Evolutionary conservation across 2,113 vertebrate species (phyloP).

Genomic region (Strix uralensis): DNA sequence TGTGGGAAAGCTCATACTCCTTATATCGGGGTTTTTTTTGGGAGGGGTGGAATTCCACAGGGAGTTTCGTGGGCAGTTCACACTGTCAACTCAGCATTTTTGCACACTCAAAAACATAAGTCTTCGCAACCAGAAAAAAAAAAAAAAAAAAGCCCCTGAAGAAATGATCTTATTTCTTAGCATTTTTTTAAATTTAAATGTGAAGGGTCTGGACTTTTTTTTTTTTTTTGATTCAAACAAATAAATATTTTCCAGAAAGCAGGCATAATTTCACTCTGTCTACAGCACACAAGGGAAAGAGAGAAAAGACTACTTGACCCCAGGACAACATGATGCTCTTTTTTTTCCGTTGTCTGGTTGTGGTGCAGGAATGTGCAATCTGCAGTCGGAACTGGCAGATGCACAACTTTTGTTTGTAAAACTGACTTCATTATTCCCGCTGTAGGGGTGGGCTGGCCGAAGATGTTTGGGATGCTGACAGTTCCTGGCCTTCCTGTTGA

Average conservation of each 20-base stretch:
- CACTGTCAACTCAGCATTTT: conserved; percentile 41
- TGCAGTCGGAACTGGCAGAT: conserved; percentile 31
- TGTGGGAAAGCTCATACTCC: conserved; percentile 35
- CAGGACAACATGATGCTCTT: neutral
- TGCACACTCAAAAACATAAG: neutral
- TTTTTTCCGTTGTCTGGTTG: conserved; percentile 8
- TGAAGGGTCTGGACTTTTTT: neutral
- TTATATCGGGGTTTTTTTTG: neutral
- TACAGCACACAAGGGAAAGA: neutral
- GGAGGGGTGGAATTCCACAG: neutral
- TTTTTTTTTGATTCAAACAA: neutral
- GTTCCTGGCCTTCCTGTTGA: conserved; percentile 47
- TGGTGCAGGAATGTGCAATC: conserved; percentile 41
- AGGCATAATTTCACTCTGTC: neutral
- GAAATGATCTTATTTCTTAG: neutral
- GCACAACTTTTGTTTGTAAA: conserved; percentile 49
- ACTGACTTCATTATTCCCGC: conserved; percentile 40
- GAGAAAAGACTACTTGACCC: conserved; percentile 34
- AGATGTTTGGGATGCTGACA: conserved; percentile 13
- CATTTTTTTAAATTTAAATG: neutral
- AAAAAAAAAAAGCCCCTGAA: neutral
- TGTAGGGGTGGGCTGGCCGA: conserved; percentile 38
- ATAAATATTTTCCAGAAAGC: conserved; percentile 19
- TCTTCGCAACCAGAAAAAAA: neutral
- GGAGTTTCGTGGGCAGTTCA: neutral